These are phyloP conservation scores for Xestia rhomboidea DNA, from an alignment of 2,888 invertebrate species.

Conservation along the genomic window DNA sequence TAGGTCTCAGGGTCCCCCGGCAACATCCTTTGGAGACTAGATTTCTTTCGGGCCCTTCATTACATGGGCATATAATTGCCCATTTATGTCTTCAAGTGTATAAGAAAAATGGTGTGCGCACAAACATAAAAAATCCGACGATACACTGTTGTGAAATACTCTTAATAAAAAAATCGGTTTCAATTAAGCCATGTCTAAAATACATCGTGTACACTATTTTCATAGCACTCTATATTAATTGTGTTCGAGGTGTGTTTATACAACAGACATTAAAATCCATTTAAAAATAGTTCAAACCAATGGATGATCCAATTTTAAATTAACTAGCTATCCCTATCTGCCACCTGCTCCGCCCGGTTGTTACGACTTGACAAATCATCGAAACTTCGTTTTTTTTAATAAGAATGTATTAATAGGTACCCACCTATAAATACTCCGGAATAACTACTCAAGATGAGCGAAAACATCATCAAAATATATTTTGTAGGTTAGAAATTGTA, in stretches of 20 bases:
- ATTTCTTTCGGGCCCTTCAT: constrained; percentile 22
- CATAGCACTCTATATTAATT: not conserved
- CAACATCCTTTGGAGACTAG: constrained; percentile 1
- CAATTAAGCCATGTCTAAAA: not conserved
- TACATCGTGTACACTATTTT: not conserved
- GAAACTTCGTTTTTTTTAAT: too few species aligned
- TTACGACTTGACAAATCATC: not conserved
- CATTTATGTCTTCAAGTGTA: constrained; percentile 15
- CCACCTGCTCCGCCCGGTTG: not conserved
- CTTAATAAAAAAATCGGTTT: not conserved
- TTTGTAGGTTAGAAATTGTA: not conserved
- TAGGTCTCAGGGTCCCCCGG: constrained; percentile 14
- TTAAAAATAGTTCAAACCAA: not conserved
- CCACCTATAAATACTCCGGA: not conserved
- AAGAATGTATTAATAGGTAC: too few species aligned
- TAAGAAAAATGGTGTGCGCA: not conserved
- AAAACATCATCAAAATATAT: not conserved
- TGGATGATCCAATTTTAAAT: not conserved
- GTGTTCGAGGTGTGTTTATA: not conserved
- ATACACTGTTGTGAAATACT: not conserved
- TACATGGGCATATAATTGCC: constrained; percentile 1
- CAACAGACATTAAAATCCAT: not conserved
- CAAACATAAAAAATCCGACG: not conserved
- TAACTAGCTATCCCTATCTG: not conserved
- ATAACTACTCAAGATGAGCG: not conserved